Conservation (phyloP, 2,797 vertebrate genomes). For the Eulemur rubriventer region DNA sequence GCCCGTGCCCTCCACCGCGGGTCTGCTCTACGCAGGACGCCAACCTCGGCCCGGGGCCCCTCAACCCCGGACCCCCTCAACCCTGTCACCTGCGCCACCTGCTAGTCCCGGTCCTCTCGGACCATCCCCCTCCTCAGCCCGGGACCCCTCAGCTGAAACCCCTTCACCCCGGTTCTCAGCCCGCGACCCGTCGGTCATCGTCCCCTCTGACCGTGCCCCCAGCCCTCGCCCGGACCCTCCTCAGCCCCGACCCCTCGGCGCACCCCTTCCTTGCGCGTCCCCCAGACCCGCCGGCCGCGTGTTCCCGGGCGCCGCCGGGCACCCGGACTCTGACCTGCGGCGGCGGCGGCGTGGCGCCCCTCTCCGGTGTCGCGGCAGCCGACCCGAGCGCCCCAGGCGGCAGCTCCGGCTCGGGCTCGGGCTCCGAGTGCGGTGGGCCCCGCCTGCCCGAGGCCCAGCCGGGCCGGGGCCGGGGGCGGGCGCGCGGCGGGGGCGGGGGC, state of each 20-base stretch:
- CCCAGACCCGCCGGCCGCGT: background rate
- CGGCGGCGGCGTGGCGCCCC: constrained; percentile 33
- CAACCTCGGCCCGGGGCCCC: background rate
- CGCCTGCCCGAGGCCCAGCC: constrained; percentile 44
- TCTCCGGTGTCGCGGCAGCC: background rate
- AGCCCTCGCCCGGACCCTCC: background rate
- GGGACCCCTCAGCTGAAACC: background rate
- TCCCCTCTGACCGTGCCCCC: background rate
- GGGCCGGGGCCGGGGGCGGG: background rate
- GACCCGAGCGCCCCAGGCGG: constrained; percentile 57
- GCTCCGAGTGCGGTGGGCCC: constrained; percentile 25
- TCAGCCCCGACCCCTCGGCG: background rate
- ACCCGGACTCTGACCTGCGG: constrained; percentile 52
- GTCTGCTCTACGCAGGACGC: background rate
- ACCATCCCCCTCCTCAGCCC: background rate
- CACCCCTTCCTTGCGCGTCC: too few species aligned
- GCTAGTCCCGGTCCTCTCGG: background rate
- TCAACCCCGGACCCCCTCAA: background rate
- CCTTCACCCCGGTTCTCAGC: background rate
- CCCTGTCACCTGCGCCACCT: background rate
- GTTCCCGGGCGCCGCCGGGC: background rate
- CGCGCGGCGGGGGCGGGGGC: background rate
- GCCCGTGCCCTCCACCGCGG: background rate
- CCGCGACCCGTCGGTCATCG: background rate
- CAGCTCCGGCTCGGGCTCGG: background rate